A percentile compares a stretch with the other conserved stretches of the same genome.
These are phyloP conservation scores for Lasioglossum zephyrum DNA, from an alignment of 2,888 invertebrate species.

Conservation along the genomic window DNA sequence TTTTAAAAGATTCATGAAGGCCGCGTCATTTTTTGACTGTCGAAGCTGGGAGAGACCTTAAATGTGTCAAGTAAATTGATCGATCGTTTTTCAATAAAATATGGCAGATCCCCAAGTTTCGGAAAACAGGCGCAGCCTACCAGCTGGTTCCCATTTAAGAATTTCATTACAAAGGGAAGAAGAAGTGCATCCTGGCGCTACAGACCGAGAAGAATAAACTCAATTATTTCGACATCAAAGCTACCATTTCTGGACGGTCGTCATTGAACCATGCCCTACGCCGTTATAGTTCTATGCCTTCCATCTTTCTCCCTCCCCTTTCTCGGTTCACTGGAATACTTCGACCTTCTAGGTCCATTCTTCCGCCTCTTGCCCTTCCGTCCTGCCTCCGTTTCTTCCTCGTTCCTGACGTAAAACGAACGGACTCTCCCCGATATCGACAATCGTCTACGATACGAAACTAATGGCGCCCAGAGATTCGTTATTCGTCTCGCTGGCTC, in stretches of 20 bases:
- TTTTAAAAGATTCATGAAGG: not conserved
- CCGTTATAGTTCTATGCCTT: constrained; percentile 37
- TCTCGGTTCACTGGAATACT: constrained; percentile 21
- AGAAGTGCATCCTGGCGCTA: constrained; percentile 38
- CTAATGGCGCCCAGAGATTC: constrained; percentile 65
- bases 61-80: constrained; percentile 4
- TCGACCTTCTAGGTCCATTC: constrained; percentile 23
- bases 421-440: constrained; percentile 63
- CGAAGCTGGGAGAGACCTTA: not conserved
- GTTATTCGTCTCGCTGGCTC: constrained; percentile 63
- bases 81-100: not conserved
- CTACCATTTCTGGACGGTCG: constrained; percentile 69
- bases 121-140: not conserved
- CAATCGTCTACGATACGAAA: constrained; percentile 69
- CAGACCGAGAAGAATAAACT: constrained; percentile 70
- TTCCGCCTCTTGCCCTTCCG: constrained; percentile 29
- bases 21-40: not conserved
- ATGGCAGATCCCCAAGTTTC: constrained; percentile 2
- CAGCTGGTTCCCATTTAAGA: constrained; percentile 42
- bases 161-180: constrained; percentile 21
- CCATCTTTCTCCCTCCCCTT: constrained; percentile 11
- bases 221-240: constrained; percentile 78
- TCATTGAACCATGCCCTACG: constrained; percentile 58
- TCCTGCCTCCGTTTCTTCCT: constrained; percentile 27
- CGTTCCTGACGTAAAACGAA: constrained; percentile 62